Evolutionary conservation across 1,140 invertebrate species (phyloP).

Genomic region (Holcopasites calliopsidis): DNA sequence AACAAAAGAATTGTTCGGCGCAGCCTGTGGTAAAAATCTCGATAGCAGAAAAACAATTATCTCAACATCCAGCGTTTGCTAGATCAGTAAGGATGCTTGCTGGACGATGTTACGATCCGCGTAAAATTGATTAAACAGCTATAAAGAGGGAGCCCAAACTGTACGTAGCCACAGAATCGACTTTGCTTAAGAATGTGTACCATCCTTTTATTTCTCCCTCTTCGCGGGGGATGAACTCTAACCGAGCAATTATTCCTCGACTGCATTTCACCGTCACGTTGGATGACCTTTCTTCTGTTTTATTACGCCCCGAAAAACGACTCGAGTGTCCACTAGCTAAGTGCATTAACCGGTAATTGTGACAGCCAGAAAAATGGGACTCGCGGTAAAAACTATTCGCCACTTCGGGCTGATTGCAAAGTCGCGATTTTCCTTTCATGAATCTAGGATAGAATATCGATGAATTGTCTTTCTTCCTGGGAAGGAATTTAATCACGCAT

Average conservation of each 20-base stretch:
- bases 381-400: constrained; percentile 10
- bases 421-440: constrained; percentile 5
- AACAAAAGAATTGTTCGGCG: not conserved
- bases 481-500: not conserved
- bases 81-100: too few relatives aligned
- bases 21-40: not conserved
- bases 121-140: constrained; percentile 46
- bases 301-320: too few relatives aligned
- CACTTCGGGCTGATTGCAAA: constrained; percentile 13
- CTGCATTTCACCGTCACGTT: too few relatives aligned
- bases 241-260: too few relatives aligned
- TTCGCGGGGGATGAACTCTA: too few relatives aligned
- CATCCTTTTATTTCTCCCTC: not conserved
- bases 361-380: constrained; percentile 11
- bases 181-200: not conserved
- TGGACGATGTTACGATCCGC: constrained; percentile 2
- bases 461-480: too few relatives aligned
- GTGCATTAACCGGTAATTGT: constrained; percentile 20
- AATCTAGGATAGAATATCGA: too few relatives aligned
- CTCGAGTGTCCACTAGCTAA: not conserved
- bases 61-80: not conserved
- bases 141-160: constrained; percentile 9
- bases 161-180: not conserved
- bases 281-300: too few relatives aligned
- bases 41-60: constrained; percentile 22